Conservation (phyloP, 2,113 vertebrate species). For the Neogale vison region DNA sequence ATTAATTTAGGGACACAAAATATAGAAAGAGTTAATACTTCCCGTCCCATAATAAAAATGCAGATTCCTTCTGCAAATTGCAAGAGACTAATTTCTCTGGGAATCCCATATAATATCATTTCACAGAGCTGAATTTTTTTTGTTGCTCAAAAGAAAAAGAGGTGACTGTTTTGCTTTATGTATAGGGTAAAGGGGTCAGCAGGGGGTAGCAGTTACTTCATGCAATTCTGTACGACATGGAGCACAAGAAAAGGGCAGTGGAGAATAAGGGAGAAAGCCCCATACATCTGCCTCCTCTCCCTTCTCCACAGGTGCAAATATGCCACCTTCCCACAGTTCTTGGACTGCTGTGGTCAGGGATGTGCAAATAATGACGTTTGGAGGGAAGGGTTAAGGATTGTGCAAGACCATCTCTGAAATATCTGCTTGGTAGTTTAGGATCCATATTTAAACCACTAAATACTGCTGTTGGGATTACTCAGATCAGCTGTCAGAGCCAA, state of each 20-base stretch:
- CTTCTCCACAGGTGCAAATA: neutral
- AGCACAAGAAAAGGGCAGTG: neutral
- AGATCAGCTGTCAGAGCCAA: neutral
- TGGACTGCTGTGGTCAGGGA: neutral
- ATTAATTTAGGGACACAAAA: neutral
- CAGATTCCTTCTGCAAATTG: neutral
- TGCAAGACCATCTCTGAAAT: neutral
- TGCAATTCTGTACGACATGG: neutral
- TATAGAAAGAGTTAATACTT: slow-evolving; percentile 22
- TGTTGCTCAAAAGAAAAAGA: neutral
- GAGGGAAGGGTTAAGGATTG: neutral
- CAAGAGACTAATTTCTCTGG: neutral
- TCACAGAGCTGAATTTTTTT: slow-evolving; percentile 11
- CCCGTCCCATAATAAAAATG: neutral
- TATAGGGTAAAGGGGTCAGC: neutral
- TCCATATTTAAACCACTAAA: neutral
- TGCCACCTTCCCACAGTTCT: neutral
- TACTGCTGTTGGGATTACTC: neutral
- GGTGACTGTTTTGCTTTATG: neutral
- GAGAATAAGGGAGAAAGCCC: neutral
- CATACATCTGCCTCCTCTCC: neutral
- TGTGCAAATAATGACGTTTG: neutral
- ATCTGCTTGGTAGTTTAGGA: neutral
- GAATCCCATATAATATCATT: neutral
- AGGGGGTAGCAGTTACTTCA: neutral